Evolutionary conservation across 2,888 invertebrate genomes (phyloP), one percentile per base, ranked within the genome.

Genomic region (Luffia ferchaultella): DNA sequence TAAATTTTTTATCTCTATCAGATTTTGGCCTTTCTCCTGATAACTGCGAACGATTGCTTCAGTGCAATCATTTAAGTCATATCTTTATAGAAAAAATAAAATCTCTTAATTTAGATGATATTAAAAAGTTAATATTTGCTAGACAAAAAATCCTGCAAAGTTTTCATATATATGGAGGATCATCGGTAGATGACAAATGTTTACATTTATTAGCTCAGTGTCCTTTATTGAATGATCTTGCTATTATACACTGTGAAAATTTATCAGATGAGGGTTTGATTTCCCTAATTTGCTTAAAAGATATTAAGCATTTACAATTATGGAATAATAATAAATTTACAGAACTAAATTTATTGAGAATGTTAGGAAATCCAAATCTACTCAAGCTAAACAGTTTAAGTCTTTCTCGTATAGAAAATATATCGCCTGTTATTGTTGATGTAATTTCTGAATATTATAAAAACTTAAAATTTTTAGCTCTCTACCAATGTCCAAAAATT

Each of bases 261-360:
- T 67, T 85, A 1, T 76, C 78, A 0, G 79, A 85, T 55, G 60
- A 57, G 30, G 78, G 76, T 15, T 62, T 85, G 15, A 55, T 68
- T 12, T 58, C 61, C 46, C 56, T 85, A 42, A 59, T 62, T 18
- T 62, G 67, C 52, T 63, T 79, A 16, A 64, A 63, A 54, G 58
- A 58, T 16, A 58, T 82, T 53, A 60, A 69, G 53, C 69, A 71
- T 55, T 63, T 85, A 55, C 76, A 76, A 55, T 63, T 85, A 53
- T 85, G 84, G 84, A 82, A 84, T 57, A 85, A 82, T 58, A 54
- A 51, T 1, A 66, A 63, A 48, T 84, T 85, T 57, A 65, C 74
- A 18, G 77, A 82, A 62, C 56, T 50, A 2, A 68, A 60, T 53
- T 62, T 85, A 42, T 55, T 70, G 2, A 64, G 59, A 54, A 72